Evolutionary conservation across 2,888 invertebrate species (phyloP), one percentile per base, ranked within the genome.

Genomic region (Diploptera punctata): DNA sequence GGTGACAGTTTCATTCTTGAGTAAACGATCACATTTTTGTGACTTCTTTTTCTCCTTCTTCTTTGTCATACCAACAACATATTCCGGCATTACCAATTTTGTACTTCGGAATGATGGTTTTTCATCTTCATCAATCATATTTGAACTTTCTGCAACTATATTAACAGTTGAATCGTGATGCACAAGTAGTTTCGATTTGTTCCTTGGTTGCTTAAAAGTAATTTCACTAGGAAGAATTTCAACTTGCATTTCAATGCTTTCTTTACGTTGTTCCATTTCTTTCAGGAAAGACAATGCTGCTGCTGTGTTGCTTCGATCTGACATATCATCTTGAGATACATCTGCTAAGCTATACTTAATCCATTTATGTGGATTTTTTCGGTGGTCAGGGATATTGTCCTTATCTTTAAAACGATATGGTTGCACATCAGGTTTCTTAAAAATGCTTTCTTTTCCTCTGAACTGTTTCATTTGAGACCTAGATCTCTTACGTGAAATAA

Each of bases 341-440:
- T 95, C 93, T 29, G 89, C 90, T 19, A 96, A 82, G 18, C 90
- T 89, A 79, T 96, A 95, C 79, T 90, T 92, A 13, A 88, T 90
- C 93, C 93, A 95, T 80, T 92, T 93, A 74, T 92, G 88, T 16
- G 95, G 95, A 83, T 94, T 90, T 76, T 87, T 88, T 78, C 90
- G 86, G 79, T 88, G 88, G 75, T 85, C 85, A 21, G 85, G 83
- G 57, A 82, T 76, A 61, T 76, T 82, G 80, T 84, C 71, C 82
- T 84, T 73, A 1, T 33, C 33, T 43, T 57, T 52, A 81, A 79
- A 75, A 19, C 73, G 61, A 1, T 84, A 82, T 62, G 86, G 86
- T 43, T 89, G 81, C 19, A 89, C 86, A 78, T 90, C 89, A 1
- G 92, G 91, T 73, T 89, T 87, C 80, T 93, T 94, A 77, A 91